Conservation (phyloP, 2,113 vertebrate species). For the Hippolais icterina region DNA sequence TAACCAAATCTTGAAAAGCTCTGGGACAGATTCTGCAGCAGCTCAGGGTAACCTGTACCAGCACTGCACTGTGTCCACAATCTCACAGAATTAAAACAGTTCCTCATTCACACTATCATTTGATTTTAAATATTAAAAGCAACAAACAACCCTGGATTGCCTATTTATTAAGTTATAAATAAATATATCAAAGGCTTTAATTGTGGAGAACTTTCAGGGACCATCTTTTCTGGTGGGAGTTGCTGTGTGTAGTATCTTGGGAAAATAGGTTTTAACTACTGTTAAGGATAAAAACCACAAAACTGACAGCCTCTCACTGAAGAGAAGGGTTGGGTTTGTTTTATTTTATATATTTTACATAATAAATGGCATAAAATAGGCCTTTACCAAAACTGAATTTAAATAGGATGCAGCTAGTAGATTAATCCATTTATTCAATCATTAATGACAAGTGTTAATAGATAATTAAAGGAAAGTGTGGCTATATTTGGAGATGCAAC, state of each 20-base stretch:
- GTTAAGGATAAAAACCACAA: neutral
- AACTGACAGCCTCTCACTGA: neutral
- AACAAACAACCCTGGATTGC: neutral
- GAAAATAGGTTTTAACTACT: neutral
- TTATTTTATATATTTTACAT: neutral
- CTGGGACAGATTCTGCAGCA: neutral
- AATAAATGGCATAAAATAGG: neutral
- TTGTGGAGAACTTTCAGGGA: neutral
- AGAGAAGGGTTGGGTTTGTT: neutral
- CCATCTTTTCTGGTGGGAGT: neutral
- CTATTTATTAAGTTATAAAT: neutral
- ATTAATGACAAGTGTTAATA: constrained; percentile 10
- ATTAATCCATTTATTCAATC: neutral
- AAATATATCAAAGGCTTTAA: neutral
- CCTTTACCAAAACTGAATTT: neutral
- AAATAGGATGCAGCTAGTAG: neutral
- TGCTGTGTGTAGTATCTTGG: neutral
- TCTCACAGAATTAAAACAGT: neutral
- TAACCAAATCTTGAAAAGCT: neutral
- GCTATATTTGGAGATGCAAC: neutral
- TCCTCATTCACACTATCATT: neutral
- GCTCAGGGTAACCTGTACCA: neutral
- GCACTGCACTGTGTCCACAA: neutral
- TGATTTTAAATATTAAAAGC: neutral
- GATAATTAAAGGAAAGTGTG: neutral